A percentile compares a stretch with the other conserved stretches of the same genome.
These are phyloP conservation scores for Argyrosomus regius DNA, from an alignment of 2,797 vertebrate species.

Conservation along the genomic window DNA sequence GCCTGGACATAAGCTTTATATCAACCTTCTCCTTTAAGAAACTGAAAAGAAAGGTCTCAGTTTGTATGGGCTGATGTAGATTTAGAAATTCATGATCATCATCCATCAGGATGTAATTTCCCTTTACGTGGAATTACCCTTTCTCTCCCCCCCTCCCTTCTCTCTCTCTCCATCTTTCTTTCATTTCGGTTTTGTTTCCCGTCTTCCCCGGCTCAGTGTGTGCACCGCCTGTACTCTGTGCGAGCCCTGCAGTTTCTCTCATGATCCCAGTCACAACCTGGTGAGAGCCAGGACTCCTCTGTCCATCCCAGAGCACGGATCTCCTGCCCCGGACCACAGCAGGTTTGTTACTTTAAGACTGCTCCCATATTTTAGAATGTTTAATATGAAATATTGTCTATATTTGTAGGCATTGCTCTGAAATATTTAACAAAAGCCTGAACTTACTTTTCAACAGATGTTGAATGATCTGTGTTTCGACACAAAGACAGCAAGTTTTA, in stretches of 20 bases:
- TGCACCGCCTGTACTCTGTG: constrained; percentile 94
- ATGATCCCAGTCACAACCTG: constrained; percentile 91
- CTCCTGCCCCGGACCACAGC: constrained; percentile 86
- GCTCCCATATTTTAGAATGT: not conserved
- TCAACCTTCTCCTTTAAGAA: too few relatives aligned
- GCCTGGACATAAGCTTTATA: too few relatives aligned
- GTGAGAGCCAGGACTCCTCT: constrained; percentile 91
- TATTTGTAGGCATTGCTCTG: too few relatives aligned
- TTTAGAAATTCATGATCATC: too few relatives aligned
- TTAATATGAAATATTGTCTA: not conserved
- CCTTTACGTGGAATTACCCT: not conserved
- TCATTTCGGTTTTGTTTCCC: too few relatives aligned
- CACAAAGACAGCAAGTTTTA: not conserved
- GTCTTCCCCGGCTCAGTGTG: constrained; percentile 79
- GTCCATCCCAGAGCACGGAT: constrained; percentile 85
- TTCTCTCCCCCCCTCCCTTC: not conserved
- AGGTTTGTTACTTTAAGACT: constrained; percentile 67
- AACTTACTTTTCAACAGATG: not conserved
- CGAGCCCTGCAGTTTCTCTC: constrained; percentile 90
- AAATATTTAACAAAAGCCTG: too few relatives aligned
- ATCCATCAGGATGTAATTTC: not conserved
- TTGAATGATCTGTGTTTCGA: not conserved
- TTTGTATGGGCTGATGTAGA: not conserved
- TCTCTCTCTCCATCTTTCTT: not conserved
- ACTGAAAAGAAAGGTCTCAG: not conserved